Evolutionary conservation across 30 jellyfish, hydroid and myxozoan genomes (phyloP).

Genomic region (Aurelia aurita): DNA sequence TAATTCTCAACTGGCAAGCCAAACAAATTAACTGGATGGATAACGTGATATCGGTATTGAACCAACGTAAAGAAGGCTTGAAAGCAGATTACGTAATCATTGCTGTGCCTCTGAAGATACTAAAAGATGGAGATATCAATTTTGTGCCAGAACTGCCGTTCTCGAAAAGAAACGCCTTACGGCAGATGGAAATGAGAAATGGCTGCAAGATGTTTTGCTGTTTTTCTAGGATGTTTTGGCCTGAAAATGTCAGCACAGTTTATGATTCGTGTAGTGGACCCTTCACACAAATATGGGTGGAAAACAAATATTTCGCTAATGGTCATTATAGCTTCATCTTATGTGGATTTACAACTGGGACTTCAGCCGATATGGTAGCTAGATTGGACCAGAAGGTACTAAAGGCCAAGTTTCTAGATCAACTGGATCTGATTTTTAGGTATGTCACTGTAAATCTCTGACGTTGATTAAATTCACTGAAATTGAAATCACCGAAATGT

Average conservation of each 20-base stretch:
- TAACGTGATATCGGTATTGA: not conserved
- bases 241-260: not conserved
- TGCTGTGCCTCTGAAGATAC: conserved; percentile 59
- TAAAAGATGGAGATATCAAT: conserved; percentile 42
- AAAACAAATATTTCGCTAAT: conserved; percentile 4
- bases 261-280: conserved; percentile 19
- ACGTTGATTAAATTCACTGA: no score
- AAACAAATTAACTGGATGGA: conserved; percentile 31
- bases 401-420: conserved; percentile 28
- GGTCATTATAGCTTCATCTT: conserved; percentile 1
- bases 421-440: conserved; percentile 56
- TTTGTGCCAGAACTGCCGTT: conserved; percentile 37
- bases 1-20: conserved; percentile 48
- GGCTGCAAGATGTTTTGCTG: conserved; percentile 66
- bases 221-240: conserved; percentile 58
- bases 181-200: conserved; percentile 58
- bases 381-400: not conserved
- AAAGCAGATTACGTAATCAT: conserved; percentile 7
- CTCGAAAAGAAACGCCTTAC: conserved; percentile 19
- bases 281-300: conserved; percentile 64
- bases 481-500: no score
- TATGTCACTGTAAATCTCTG: not conserved
- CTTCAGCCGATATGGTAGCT: conserved; percentile 27
- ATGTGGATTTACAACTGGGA: conserved; percentile 73
- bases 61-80: conserved; percentile 1